Evolutionary conservation across 2,888 invertebrate species (phyloP), one percentile per base, ranked within the genome.

Genomic region (Oasisia sp.): DNA sequence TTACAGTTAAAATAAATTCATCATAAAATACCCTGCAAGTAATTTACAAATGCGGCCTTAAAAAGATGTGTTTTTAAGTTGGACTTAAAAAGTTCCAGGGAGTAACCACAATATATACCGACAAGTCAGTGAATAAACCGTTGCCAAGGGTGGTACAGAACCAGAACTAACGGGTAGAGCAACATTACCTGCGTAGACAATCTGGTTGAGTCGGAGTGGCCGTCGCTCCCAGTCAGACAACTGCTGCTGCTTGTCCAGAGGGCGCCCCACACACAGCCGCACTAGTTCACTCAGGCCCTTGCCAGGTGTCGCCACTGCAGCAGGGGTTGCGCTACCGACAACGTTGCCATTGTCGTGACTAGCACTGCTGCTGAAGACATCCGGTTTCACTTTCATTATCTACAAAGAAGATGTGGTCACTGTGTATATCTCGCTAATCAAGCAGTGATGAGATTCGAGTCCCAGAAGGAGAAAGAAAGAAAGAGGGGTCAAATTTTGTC

Each of bases 181-280:
- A 74, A 45, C 56, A 19, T 32, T 92, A 96, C 96, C 95, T 93
- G 96, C 96, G 94, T 96, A 96, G n/a, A 92, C 92, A 19, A 96
- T 92, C 94, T 96, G 96, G n/a, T 95, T 93, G 7, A 91, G 92
- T 56, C 96, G 92, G 8, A 96, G 94, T 1, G 96, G 96, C 14
- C 96, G 93, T 91, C 95, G 94, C 93, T 96, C 95, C 96, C 96
- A 96, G 95, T 96, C 94, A 0, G 96, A 96, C 95, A 96, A 95
- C 94, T 96, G 96, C 93, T 96, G 95, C 0, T 94, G 93, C 93
- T 96, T 96, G 92, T 95, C 94, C 0, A 96, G 94, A 0, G 96
- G 96, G 93, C 94, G 95, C 0, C 96, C 96, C 32, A 96, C 93
- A 92, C 95, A 95, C 92, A 94, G 94, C 38, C 94, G 93, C 8